Base-by-base conservation (phyloP, 64 coral and sea anemone genomes). In the Montipora efflorescens region DNA sequence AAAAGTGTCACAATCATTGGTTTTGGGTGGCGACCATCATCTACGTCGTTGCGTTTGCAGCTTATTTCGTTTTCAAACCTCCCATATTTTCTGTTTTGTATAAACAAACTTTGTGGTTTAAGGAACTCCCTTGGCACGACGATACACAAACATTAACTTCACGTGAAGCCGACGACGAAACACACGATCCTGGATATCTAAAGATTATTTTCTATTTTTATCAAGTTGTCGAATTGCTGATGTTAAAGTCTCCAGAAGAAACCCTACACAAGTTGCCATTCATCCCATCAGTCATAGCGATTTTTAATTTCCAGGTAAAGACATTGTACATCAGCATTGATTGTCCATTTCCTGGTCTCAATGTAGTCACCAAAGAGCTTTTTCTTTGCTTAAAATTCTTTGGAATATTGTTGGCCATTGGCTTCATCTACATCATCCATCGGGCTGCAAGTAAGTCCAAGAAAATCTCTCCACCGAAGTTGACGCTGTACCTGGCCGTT, bases 191-290 rank as follows among this genome's bases (percentile, higher is more conserved):
- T 14, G 96, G 93, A 78, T 97, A 89, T 77, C 43, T 95, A 18
- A 95, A 97, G 28, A 97, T 97, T 18, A 13, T 89, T 4, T 95
- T 97, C 66, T 97, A 97, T 18, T 97, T 92, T 79, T 95, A 97
- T 67, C 96, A 97, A 67, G 93, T 95, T 5, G 93, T 47, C 2
- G 94, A 85, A 7, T 9, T 97, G 20, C 18, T 97, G 2, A 73
- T 95, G 15, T 18, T 95, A 5, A 83, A 74, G 14, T 89, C 89
- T 5, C 77, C 78, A 3, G 52, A 71, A 5, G 69, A 73, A 2
- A 58, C 66, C 5, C 18, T 95, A 36, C 28, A 92, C n/a, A 73
- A 62, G 50, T 67, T 79, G 1, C 66, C 90, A 23, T 70, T 97
- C 73, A 72, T 97, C 14, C 77, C 82, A 5, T 92, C 93, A 8